A percentile compares a stretch with the other conserved stretches of the same genome.
phyloP scores from a whole-genome alignment of 2,113 vertebrate species.

The Numida meleagris region DNA sequence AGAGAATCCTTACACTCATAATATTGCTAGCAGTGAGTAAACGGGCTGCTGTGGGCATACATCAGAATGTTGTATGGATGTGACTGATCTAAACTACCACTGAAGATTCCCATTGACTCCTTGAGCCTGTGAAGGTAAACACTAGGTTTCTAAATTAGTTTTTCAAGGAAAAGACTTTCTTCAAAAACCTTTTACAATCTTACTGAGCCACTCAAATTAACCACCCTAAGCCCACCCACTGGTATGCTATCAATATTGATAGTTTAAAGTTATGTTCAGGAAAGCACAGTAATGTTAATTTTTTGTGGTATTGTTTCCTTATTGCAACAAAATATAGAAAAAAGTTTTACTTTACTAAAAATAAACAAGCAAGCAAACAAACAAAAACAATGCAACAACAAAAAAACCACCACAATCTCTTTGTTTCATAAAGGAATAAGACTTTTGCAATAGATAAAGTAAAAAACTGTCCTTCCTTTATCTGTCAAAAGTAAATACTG shows the following conservation, averaged over 20 bases:
- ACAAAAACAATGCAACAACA: background rate
- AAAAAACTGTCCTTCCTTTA: background rate
- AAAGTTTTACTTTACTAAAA: background rate
- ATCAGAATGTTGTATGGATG: background rate
- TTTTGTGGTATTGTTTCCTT: background rate
- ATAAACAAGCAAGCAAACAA: background rate
- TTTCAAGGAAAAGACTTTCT: background rate
- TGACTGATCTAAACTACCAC: background rate
- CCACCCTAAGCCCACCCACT: background rate
- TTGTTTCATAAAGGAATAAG: background rate
- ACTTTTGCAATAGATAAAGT: background rate
- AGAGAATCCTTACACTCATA: background rate
- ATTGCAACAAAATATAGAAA: background rate
- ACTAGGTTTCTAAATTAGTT: background rate
- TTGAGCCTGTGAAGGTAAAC: background rate
- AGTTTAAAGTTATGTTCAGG: background rate
- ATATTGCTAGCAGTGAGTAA: background rate
- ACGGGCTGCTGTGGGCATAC: background rate
- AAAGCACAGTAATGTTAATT: accelerated
- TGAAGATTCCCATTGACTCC: background rate
- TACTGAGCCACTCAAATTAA: background rate
- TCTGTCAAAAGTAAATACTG: background rate
- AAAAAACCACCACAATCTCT: background rate
- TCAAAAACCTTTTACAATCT: background rate
- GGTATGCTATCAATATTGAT: background rate